Base-by-base conservation (phyloP, 2,113 vertebrate species). In the Nerophis ophidion region DNA sequence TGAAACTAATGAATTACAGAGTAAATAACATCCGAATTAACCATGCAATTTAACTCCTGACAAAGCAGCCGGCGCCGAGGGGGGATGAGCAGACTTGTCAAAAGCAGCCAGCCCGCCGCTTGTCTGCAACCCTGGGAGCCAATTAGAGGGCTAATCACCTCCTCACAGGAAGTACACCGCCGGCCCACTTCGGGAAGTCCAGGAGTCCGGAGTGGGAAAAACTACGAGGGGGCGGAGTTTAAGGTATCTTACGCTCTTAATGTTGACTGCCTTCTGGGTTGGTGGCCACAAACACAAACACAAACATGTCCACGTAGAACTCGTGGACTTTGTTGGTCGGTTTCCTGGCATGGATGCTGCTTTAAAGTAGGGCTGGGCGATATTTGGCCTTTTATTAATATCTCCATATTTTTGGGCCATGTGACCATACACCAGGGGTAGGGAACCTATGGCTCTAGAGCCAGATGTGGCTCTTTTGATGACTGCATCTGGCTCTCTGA, bases 21-120 rank as follows among this genome's bases (percentile, higher is more conserved):
- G 94, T 96, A 97, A 98, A 97, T 97, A 96, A 95, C 93, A 91
- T 90, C 91, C 91, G 91, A 94, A 93, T 95, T 93, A 95, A 94
- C 92, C 92, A 93, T 93, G 91, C 93, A 95, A 95, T 95, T 94
- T 92, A 93, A 93, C 93, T 84, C 81, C 85, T 88, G 89, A 91
- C 91, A 93, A 93, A 93, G 92, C 90, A 88, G 87, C 88, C 81
- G 72, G 82, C 86, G 76, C 70, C 65, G 72, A 73, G 75, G 34
- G 62, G 74, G 70, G 80, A 65, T 59, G 70, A 66, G 71, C 36
- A 55, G 65, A 76, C 84, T 73, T 78, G 84, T 86, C 83, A 84
- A 68, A 86, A 80, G 68, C 80, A 76, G 63, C 79, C 81, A 60
- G 81, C 80, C 81, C 83, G 66, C 40, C 48, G 64, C 72, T 68